phyloP scores from a whole-genome alignment of 2,797 vertebrate species.

The Molossus alvarezi region DNA sequence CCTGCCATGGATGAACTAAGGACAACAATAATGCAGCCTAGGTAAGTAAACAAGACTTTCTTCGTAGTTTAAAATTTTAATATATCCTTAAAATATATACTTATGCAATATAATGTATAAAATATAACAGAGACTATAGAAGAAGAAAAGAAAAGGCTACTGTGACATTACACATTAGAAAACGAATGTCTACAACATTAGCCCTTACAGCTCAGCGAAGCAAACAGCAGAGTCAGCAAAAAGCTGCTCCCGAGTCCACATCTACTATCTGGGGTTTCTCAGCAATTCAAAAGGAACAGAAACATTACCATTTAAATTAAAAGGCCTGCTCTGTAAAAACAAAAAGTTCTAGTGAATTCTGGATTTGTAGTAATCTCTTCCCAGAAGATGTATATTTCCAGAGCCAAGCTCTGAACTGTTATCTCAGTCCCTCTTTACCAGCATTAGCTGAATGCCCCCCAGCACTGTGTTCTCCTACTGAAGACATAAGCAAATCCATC shows the following conservation, averaged over 20 bases:
- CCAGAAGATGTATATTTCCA: conserved; percentile 42
- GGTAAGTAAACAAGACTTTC: conserved; percentile 58
- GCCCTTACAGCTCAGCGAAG: not conserved
- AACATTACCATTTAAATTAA: conserved; percentile 66
- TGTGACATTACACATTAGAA: not conserved
- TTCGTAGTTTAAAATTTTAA: not conserved
- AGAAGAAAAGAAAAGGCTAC: not conserved
- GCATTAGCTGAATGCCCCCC: not conserved
- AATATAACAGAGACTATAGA: not conserved
- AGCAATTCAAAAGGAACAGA: conserved; percentile 29
- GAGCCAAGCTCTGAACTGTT: not conserved
- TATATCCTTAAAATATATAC: not conserved
- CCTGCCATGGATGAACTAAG: not conserved
- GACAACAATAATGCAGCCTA: not conserved
- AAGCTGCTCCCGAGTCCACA: not conserved
- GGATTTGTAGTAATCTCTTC: conserved; percentile 64
- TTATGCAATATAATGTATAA: not conserved
- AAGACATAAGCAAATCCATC: not conserved
- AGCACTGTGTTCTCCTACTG: not conserved
- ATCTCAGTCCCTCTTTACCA: not conserved
- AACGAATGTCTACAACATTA: not conserved
- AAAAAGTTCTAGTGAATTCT: conserved; percentile 34
- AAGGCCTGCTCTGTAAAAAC: conserved; percentile 37
- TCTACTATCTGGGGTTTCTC: not conserved
- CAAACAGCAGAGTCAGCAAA: not conserved